These are phyloP conservation scores for Amitus sp. DNA, from an alignment of 2,888 invertebrate species.

Conservation along the genomic window DNA sequence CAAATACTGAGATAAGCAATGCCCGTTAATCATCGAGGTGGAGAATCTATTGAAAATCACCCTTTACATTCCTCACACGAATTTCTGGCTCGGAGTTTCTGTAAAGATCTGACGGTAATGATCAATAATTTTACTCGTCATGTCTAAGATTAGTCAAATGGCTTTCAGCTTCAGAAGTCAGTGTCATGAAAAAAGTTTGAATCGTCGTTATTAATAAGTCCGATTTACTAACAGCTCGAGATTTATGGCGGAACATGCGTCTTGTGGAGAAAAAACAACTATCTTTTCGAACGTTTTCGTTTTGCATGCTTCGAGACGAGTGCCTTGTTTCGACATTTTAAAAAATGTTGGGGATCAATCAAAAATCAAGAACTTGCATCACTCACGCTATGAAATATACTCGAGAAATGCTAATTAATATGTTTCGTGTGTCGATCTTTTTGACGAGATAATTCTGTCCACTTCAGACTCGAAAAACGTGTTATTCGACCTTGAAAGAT, in stretches of 20 bases:
- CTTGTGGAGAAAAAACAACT: slow-evolving; percentile 16
- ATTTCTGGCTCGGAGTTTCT: not conserved
- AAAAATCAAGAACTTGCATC: slow-evolving; percentile 8
- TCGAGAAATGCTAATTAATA: slow-evolving; percentile 1
- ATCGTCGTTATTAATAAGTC: slow-evolving; percentile 29
- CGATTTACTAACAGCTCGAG: slow-evolving; percentile 21
- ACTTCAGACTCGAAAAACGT: too few relatives aligned
- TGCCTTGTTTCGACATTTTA: not conserved
- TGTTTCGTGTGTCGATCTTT: not conserved
- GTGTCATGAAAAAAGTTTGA: slow-evolving; percentile 5
- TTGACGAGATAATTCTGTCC: slow-evolving; percentile 2
- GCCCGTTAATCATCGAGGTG: slow-evolving; percentile 29
- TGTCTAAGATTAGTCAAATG: slow-evolving; percentile 30
- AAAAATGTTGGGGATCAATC: slow-evolving; percentile 22
- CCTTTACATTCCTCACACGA: slow-evolving; percentile 12
- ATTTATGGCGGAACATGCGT: slow-evolving; percentile 23
- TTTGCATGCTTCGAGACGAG: not conserved
- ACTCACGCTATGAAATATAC: not conserved
- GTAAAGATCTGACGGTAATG: slow-evolving; percentile 18
- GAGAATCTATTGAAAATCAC: slow-evolving; percentile 29
- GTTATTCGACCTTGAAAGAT: too few relatives aligned
- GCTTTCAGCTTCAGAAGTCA: slow-evolving; percentile 20
- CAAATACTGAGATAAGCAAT: slow-evolving; percentile 27
- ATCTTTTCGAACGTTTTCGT: too few relatives aligned
- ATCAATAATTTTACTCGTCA: slow-evolving; percentile 22